Percentiles rank a stretch among this genome's conserved stretches.
These are phyloP conservation scores for Orientallactaga bullata DNA, from an alignment of 2,113 vertebrate species.

Conservation along the genomic window DNA sequence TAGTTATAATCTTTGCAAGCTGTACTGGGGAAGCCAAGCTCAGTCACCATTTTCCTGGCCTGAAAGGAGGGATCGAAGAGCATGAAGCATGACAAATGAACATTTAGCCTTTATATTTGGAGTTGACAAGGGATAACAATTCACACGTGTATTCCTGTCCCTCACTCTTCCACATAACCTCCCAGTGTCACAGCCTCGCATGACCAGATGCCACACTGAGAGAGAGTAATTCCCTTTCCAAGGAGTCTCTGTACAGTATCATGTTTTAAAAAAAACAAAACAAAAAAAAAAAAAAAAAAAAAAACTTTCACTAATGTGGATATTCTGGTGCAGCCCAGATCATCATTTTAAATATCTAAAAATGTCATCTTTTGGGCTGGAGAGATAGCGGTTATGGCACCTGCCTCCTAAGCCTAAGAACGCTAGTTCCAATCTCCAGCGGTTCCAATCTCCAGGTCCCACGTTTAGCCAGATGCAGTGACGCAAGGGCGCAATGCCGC, in stretches of 20 bases:
- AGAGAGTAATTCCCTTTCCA: slow-evolving; percentile 7
- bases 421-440: no score
- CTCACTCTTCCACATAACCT: background rate
- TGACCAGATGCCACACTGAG: slow-evolving; percentile 50
- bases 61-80: slow-evolving; percentile 55
- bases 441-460: no score
- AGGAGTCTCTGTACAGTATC: background rate
- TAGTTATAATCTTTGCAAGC: slow-evolving; percentile 69
- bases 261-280: no score
- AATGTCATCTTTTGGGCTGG: background rate
- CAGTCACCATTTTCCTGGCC: slow-evolving; percentile 67
- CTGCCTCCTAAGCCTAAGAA: no score
- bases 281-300: no score
- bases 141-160: slow-evolving; percentile 30
- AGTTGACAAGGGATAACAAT: slow-evolving; percentile 46
- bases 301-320: background rate
- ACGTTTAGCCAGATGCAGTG: no score
- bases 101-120: slow-evolving; percentile 57
- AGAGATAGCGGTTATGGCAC: no score
- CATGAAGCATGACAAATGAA: slow-evolving; percentile 65
- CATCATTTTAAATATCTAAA: slow-evolving; percentile 37
- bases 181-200: slow-evolving; percentile 32
- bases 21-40: slow-evolving; percentile 37
- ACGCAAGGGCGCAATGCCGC: no score
- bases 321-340: background rate